Evolutionary conservation across 2,113 vertebrate genomes (phyloP).

Genomic region (Fregata magnificens): DNA sequence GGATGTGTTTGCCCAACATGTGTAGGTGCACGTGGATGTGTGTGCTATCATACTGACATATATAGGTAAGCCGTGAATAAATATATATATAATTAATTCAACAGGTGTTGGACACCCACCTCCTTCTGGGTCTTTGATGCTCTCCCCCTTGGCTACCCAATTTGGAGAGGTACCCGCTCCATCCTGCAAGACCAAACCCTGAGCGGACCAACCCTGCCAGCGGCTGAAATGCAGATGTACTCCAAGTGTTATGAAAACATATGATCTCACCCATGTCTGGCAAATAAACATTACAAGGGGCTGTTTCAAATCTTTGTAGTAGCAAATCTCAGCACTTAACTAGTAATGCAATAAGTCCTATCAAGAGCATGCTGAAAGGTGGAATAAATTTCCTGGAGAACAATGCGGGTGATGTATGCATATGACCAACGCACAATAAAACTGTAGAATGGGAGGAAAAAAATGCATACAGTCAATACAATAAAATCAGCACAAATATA

Average conservation of each 20-base stretch:
- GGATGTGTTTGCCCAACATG: accelerated
- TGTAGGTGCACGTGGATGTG: accelerated
- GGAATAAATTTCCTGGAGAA: conserved; percentile 78
- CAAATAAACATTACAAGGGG: conserved; percentile 54
- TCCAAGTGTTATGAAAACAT: background rate
- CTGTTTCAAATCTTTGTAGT: conserved; percentile 53
- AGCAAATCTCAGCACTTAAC: conserved; percentile 72
- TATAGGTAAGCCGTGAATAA: background rate
- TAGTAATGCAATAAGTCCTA: conserved; percentile 72
- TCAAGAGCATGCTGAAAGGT: conserved; percentile 73
- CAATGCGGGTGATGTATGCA: conserved; percentile 79
- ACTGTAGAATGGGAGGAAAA: conserved; percentile 71
- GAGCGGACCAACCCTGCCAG: background rate
- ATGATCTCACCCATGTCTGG: background rate
- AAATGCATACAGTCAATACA: conserved; percentile 78
- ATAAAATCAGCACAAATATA: conserved; percentile 79
- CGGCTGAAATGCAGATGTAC: background rate
- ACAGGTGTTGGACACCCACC: conserved; percentile 9
- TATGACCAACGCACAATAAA: conserved; percentile 76
- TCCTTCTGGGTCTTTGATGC: background rate
- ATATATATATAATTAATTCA: background rate
- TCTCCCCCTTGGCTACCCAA: background rate
- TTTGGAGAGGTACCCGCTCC: accelerated
- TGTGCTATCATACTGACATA: accelerated
- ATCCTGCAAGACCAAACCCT: background rate